Base-by-base conservation (phyloP, 1,140 invertebrate genomes). In the Caenorhabditis tropicalis region DNA sequence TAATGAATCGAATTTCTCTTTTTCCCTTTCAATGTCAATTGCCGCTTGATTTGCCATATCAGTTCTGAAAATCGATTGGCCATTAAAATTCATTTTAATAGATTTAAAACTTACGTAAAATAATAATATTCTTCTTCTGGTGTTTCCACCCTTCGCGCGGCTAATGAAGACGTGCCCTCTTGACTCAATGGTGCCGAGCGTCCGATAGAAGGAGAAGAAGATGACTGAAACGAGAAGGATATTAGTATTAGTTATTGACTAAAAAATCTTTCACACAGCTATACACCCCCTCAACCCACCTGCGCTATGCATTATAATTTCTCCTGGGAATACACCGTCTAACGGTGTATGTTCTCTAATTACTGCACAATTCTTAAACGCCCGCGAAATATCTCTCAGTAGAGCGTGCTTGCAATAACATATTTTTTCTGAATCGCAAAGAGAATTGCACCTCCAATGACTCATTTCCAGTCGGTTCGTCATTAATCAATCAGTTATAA, bases 31-130 rank as follows among this genome's bases (percentile, higher is more conserved):
- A 12, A 74, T 74, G 36, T 74, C 65, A 10, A 74, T 1, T 10
- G 65, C 65, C 19, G 65, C 65, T 74, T 74, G 65, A 24, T 74
- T 74, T 74, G 36, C 36, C 65, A 74, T 74, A 74, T 74, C 65
- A 74, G 65, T 74, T 39, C 65, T 74, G 36, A 74, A 74, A 74
- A 15, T 19, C 1, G 5, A 39, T 3, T 19, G 27, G n/a, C 3
- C 24, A 29, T 29, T 5, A 58, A 58, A 33, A 16, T 65, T 65
- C 31, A 65, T 36, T 58, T 58, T 9, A 27, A 27, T 58, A 24
- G 2, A 27, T 56, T 56, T 56, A 27, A 43, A 74, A 74, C 65
- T 43, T 24, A 74, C 65, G 65, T 74, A 46, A 74, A 74, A 74
- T 74, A 74, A 74, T 74, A 74, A 46, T 74, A 74, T 24, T 74